Base-by-base conservation (phyloP, 2,797 vertebrate genomes). In the Acrossocheilus fasciatus region DNA sequence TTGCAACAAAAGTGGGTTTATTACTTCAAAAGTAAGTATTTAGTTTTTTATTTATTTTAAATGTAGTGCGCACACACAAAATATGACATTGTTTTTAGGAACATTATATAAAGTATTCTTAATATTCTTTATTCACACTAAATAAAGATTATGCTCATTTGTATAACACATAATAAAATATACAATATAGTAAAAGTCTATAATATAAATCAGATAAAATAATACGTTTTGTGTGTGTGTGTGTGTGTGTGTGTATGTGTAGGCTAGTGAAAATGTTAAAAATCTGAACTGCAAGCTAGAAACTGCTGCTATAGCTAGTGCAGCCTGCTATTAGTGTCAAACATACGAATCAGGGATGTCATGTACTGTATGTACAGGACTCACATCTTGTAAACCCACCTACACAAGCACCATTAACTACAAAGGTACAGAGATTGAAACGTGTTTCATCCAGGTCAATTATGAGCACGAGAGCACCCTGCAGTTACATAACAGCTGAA, bases 401-500 rank as follows among this genome's bases (percentile, higher is more conserved):
- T 41, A 54, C 83, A 10, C 45, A 85, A 18, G n/a, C 59, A 57
- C 45, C 18, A 30, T 85, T 79, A 79, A 70, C 50, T 4, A 43
- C 73, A 84, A 62, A 76, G 73, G 43, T 66, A 84, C 64, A 70
- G 64, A 57, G 47, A 85, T n/a, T 70, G 75, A 70, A 86, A 34
- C 54, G 20, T 81, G 76, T 81, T 81, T 66, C 26, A 81, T 81
- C 69, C 57, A 66, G 84, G 84, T 86, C 69, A 86, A 62, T 85
- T 70, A 85, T 45, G 26, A 79, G 76, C n/a, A 47, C 50, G 12
- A 85, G 84, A 73, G 41, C 68, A 86, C 30, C 43, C 52, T 4
- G 41, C 77, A 74, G 68, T 86, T 86, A 74, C 57, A 52, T 86
- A 86, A 86, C 77, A 81, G 77, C 77, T 47, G 14, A 81, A 86